Evolutionary conservation across 1,140 invertebrate species (phyloP).

Genomic region (Gryon sp.): DNA sequence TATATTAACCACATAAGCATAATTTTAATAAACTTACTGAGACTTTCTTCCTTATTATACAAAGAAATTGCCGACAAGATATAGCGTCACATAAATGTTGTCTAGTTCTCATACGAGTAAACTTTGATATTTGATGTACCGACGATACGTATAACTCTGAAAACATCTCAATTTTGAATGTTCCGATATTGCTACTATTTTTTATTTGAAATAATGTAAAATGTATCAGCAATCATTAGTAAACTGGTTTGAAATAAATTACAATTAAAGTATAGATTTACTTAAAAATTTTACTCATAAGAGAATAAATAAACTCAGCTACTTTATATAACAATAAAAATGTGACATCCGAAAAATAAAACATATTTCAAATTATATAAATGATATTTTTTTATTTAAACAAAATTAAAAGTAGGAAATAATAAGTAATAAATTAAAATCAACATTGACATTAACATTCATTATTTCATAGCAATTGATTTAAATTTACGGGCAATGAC

Average conservation of each 20-base stretch:
- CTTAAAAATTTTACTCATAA: too few relatives aligned
- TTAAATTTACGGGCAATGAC: constrained; percentile 30
- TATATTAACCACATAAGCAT: constrained; percentile 47
- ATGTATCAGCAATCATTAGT: too few relatives aligned
- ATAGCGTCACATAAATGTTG: background rate
- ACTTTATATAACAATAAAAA: too few relatives aligned
- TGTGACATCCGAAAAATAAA: too few relatives aligned
- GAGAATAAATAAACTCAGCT: too few relatives aligned
- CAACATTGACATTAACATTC: too few relatives aligned
- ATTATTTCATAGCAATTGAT: constrained; percentile 16
- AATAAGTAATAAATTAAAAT: constrained; percentile 45
- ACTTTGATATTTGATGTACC: constrained; percentile 43
- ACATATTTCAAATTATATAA: too few relatives aligned
- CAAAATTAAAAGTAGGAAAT: too few relatives aligned
- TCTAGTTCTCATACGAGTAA: constrained; percentile 4
- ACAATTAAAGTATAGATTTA: too few relatives aligned
- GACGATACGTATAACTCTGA: constrained; percentile 31
- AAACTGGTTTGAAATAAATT: constrained; percentile 9
- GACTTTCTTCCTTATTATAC: constrained; percentile 49
- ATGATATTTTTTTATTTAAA: too few relatives aligned
- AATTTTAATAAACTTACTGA: constrained; percentile 40
- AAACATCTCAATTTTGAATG: constrained; percentile 52
- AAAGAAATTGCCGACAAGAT: constrained; percentile 48
- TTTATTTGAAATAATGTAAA: too few relatives aligned
- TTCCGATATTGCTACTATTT: too few relatives aligned